These are phyloP conservation scores for Acronicta aceris DNA, from an alignment of 2,888 invertebrate genomes.

Conservation along the genomic window DNA sequence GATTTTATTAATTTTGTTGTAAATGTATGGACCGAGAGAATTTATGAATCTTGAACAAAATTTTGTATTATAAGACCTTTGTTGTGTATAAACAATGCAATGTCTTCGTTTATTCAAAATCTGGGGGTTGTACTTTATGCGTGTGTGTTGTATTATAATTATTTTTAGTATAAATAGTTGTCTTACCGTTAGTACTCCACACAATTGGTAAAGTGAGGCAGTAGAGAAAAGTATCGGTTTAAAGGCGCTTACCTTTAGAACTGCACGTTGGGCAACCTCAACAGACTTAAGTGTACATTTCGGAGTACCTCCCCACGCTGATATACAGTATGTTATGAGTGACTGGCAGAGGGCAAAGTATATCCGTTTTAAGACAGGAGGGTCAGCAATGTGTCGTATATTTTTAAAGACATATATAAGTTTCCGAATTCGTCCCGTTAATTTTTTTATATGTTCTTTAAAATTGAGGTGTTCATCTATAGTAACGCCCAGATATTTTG, in stretches of 20 bases:
- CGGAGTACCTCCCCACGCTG: conserved; percentile 3
- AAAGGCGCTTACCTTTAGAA: not conserved
- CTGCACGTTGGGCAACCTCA: conserved; percentile 8
- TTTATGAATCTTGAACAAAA: no score
- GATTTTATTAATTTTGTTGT: no score
- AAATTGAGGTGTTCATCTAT: not conserved
- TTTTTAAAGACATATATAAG: not conserved
- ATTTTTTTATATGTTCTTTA: not conserved
- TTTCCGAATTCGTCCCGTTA: not conserved
- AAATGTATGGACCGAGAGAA: no score
- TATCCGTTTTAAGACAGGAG: not conserved
- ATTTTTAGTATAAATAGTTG: no score
- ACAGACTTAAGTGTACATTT: conserved; percentile 4
- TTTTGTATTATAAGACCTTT: no score
- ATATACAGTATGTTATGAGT: conserved; percentile 3
- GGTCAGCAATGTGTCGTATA: not conserved
- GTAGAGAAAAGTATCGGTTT: no score
- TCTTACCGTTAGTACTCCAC: no score
- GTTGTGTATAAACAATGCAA: no score
- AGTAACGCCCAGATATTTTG: not conserved
- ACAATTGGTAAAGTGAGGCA: no score
- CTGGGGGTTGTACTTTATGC: no score
- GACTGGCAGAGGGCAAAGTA: conserved; percentile 4
- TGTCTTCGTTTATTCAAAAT: no score
- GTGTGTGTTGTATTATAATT: no score